phyloP scores from a whole-genome alignment of 2,888 invertebrate species.

The Parnassius mnemosyne region DNA sequence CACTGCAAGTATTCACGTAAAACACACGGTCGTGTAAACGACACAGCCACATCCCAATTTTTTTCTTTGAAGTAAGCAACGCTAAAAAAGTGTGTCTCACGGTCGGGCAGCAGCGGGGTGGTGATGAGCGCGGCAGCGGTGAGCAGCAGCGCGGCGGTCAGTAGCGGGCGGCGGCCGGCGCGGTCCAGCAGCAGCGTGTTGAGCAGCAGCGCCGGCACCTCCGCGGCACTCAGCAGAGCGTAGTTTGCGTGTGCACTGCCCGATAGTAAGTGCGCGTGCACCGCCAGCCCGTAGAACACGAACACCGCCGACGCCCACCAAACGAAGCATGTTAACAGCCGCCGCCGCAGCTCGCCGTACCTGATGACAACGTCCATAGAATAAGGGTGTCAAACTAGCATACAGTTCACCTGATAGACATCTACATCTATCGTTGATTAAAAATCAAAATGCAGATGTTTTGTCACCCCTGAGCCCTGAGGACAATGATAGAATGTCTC shows the following conservation, averaged over 20 bases:
- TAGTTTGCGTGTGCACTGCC: constrained; percentile 63
- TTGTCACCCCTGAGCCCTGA: no score
- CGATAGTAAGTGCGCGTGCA: constrained; percentile 60
- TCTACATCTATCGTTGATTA: no score
- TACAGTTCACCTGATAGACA: no score
- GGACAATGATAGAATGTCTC: no score
- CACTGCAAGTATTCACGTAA: no score
- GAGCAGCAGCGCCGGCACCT: constrained; percentile 62
- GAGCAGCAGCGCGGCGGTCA: constrained; percentile 62
- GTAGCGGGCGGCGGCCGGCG: constrained; percentile 61
- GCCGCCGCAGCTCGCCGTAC: constrained; percentile 60
- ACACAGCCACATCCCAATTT: no score
- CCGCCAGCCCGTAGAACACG: constrained; percentile 74
- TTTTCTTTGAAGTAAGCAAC: no score
- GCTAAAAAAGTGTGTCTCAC: constrained; percentile 35
- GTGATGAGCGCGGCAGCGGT: constrained; percentile 59
- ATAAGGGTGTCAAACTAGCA: no score
- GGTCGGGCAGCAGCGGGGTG: constrained; percentile 51
- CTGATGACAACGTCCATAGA: constrained; percentile 35
- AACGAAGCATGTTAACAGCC: constrained; percentile 63
- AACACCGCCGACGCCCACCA: constrained; percentile 72
- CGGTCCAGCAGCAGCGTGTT: constrained; percentile 71
- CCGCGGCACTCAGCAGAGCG: constrained; percentile 64
- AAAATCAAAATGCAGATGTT: no score
- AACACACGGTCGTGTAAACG: no score